Evolutionary conservation across 2,888 invertebrate genomes (phyloP).

Genomic region (Digitonthophagus gazella): DNA sequence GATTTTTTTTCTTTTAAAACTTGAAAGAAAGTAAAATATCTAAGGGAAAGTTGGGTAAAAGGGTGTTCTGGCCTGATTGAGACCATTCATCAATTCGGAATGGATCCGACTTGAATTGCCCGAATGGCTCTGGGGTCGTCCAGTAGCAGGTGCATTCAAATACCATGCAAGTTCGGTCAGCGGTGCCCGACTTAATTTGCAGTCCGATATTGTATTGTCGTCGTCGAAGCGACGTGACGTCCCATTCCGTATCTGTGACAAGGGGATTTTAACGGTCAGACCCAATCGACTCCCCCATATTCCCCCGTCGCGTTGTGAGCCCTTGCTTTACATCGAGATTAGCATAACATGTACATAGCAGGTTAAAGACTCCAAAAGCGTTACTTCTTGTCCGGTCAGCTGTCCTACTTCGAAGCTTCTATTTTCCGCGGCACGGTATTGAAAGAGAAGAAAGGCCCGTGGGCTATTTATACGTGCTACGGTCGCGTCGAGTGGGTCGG

Average conservation of each 20-base stretch:
- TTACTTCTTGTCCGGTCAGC: not conserved
- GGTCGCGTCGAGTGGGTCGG: conserved; percentile 13
- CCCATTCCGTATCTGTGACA: conserved; percentile 21
- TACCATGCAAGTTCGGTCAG: conserved; percentile 21
- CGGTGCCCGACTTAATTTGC: conserved; percentile 25
- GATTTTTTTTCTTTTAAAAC: too few relatives aligned
- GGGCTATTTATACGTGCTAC: conserved; percentile 14
- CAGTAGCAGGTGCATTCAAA: conserved; percentile 37
- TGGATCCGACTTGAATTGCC: conserved; percentile 22
- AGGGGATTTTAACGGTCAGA: conserved; percentile 19
- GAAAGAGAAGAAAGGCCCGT: not conserved
- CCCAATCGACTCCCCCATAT: not conserved
- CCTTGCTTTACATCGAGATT: not conserved
- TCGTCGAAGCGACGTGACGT: conserved; percentile 14
- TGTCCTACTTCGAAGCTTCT: not conserved
- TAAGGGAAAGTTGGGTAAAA: conserved; percentile 10
- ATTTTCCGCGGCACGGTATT: not conserved
- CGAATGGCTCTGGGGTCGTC: conserved; percentile 30
- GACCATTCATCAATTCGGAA: conserved; percentile 35
- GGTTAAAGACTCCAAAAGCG: too few relatives aligned
- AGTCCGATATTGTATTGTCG: conserved; percentile 24
- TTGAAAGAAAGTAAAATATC: too few relatives aligned
- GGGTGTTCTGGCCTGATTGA: conserved; percentile 32
- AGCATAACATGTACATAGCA: too few relatives aligned
- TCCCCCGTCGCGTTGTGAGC: not conserved